Evolutionary conservation across 2,888 invertebrate genomes (phyloP), one percentile per base, ranked within the genome.

Genomic region (Lasioglossum zephyrum): DNA sequence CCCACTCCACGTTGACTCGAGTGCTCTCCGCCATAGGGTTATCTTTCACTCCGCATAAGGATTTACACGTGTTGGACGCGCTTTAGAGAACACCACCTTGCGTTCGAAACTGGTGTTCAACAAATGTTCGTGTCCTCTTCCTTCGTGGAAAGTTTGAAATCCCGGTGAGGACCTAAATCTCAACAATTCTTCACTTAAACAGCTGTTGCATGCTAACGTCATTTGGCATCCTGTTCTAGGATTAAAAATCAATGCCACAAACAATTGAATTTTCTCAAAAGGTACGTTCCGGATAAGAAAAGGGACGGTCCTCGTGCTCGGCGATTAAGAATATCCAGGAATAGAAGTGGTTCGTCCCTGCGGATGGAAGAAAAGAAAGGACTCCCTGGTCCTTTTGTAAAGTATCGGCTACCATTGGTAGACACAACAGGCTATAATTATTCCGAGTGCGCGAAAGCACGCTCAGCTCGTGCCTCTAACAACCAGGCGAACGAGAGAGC

Each of bases 31-130:
- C 60, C 77, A 57, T 66, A 63, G 84, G 73, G 82, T 85, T 88
- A 86, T 89, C 88, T 82, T 79, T 85, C 83, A 72, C 69, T 60
- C 74, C 63, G 69, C 76, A 47, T 39, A 75, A 88, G 85, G 77
- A 85, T 89, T 86, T 88, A 85, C 86, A 87, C 84, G 77, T 82
- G 81, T 81, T 77, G 77, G 70, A 47, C 39, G 70, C 47, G 81
- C 36, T 79, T 82, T 22, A 73, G 26, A 47, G 39, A 39, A 70
- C 70, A 82, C 26, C 79, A 74, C 81, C 69, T 66, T 79, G 89
- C 74, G 53, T 69, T 77, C 75, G 41, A 36, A 63, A n/a, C 70
- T 49, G 47, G 47, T 53, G 63, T 41, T 26, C 66, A 26, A 47
- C 47, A 82, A 73, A 82, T 72, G 77, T 85, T 77, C 77, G 69